Percentiles rank a stretch among this genome's conserved stretches.
Evolutionary conservation across 2,888 invertebrate species (phyloP).

Genomic region (Escarpia spicata): DNA sequence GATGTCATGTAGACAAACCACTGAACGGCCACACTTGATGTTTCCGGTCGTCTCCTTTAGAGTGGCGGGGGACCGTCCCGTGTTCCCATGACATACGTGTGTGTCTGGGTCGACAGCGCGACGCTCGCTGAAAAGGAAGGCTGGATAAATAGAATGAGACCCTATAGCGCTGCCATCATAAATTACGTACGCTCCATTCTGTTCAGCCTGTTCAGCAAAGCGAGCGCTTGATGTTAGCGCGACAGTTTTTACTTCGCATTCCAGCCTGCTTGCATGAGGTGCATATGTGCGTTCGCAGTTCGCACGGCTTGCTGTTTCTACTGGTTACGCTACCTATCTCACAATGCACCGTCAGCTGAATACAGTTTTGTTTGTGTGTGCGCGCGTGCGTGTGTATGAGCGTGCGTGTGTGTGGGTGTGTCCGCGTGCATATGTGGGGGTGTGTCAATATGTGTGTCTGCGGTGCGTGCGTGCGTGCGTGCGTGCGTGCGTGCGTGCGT

Average conservation of each 20-base stretch:
- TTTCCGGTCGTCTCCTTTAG: background rate
- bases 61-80: background rate
- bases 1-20: background rate
- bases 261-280: background rate
- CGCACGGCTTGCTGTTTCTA: background rate
- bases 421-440: too few relatives aligned
- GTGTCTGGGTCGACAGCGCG: background rate
- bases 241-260: background rate
- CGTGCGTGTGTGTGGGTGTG: background rate
- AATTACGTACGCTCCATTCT: background rate
- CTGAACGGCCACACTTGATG: background rate
- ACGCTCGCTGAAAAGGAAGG: background rate
- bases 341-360: background rate
- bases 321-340: background rate
- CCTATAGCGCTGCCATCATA: constrained; percentile 13
- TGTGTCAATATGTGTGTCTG: background rate
- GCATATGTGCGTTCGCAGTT: background rate
- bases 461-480: background rate
- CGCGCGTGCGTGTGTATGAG: background rate
- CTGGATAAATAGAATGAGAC: background rate
- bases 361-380: background rate
- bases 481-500: background rate
- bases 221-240: background rate
- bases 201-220: background rate
- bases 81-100: background rate